Evolutionary conservation across 2,797 vertebrate genomes (phyloP), one percentile per base, ranked within the genome.

Genomic region (Siniperca scherzeri): DNA sequence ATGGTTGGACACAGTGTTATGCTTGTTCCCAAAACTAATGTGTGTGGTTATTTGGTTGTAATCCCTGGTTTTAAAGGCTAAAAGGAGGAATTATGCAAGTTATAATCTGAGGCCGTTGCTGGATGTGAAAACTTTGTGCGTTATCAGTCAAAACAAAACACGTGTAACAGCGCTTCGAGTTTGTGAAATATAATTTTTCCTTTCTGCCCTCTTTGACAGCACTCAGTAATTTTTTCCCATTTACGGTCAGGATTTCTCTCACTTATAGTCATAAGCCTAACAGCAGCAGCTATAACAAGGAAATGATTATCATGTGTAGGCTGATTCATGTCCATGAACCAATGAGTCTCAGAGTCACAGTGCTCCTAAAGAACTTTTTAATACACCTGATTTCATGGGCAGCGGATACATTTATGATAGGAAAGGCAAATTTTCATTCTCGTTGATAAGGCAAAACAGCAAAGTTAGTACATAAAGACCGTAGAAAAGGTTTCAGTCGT

Each of bases 361-460:
- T 16, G 4, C 66, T 48, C 50, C 27, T 19, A 70, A 21, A 44
- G 38, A 65, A 25, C 10, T 70, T 69, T 62, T 46, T n/a, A 56
- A 75, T 56, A 79, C 42, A 79, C 56, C 33, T 33, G 27, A 65
- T 42, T 33, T 22, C 55, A 78, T 21, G 3, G 21, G 30, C 8
- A 3, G 4, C 0, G 0, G 21, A 12, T 46, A 11, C 14, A 66
- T 33, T 27, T 30, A 12, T 6, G 12, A 55, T 4, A 19, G 4
- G 21, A 57, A 16, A 36, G 38, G 38, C 7, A 16, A 21, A 74
- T 55, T 74, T 59, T 71, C 5, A 70, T 36, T 69, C 11, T 30
- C 22, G 46, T 52, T 52, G 17, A 38, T 13, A 25, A n/a, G 21
- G 36, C 30, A 5, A 64, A 62, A 62, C 2, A 3, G 27, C 27